Conservation (phyloP, 1,140 invertebrate species). For the Oreohelix idahoensis region DNA sequence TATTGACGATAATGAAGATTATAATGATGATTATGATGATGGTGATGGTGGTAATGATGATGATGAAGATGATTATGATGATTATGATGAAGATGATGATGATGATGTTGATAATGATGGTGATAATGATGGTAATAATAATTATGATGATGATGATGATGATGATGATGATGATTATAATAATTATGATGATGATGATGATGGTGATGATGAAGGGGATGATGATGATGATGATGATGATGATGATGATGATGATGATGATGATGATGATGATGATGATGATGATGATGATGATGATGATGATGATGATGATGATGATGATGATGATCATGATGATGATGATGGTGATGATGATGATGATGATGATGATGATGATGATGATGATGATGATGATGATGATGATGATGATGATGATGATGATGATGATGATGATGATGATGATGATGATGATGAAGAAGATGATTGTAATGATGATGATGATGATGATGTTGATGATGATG, state of each 20-base stretch:
- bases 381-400: not conserved
- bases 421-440: not conserved
- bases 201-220: not conserved
- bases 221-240: not conserved
- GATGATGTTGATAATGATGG: not conserved
- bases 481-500: not conserved
- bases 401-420: not conserved
- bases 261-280: not conserved
- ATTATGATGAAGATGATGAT: not conserved
- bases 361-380: conserved; percentile 7
- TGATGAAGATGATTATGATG: not conserved
- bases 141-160: not conserved
- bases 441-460: not conserved
- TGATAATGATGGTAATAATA: not conserved
- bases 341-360: conserved; percentile 2
- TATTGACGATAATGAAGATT: not conserved
- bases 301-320: not conserved
- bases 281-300: not conserved
- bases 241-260: not conserved
- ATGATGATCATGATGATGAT: not conserved
- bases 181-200: not conserved
- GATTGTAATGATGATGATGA: not conserved
- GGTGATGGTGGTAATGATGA: not conserved
- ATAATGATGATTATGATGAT: not conserved
- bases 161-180: not conserved